phyloP scores from a whole-genome alignment of 2,113 vertebrate species.

The Phyllostomus hastatus region DNA sequence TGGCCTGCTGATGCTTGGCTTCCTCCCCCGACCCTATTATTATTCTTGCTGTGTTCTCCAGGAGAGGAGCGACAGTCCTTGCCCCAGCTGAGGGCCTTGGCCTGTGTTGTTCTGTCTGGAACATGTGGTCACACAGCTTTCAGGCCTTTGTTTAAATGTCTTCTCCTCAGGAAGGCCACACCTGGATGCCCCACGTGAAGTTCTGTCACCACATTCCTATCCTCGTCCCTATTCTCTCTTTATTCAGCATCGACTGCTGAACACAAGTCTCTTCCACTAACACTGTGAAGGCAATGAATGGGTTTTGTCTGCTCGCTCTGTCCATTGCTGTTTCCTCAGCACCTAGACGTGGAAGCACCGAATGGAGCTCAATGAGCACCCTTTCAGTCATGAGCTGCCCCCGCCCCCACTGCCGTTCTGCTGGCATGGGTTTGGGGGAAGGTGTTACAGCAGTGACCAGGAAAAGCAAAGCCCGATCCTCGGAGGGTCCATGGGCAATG shows the following conservation, averaged over 20 bases:
- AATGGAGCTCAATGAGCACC: not conserved
- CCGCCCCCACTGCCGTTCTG: not conserved
- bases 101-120: not conserved
- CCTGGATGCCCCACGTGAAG: not conserved
- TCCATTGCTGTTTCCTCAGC: not conserved
- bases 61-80: not conserved
- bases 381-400: not conserved
- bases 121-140: not conserved
- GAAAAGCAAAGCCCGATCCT: not conserved
- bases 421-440: no score
- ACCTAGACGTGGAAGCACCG: not conserved
- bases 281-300: not conserved
- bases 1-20: not conserved
- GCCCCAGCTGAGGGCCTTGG: not conserved
- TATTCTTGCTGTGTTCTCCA: not conserved
- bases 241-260: not conserved
- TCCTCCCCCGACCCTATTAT: not conserved
- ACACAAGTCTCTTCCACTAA: not conserved
- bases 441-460: not conserved
- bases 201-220: not conserved
- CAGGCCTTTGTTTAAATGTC: not conserved
- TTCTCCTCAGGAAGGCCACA: not conserved
- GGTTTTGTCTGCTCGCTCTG: not conserved
- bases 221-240: not conserved
- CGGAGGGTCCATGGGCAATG: accelerated